A percentile compares a stretch with the other conserved stretches of the same genome.
These are phyloP conservation scores for Goniozus legneri DNA, from an alignment of 1,140 invertebrate species.

Conservation along the genomic window DNA sequence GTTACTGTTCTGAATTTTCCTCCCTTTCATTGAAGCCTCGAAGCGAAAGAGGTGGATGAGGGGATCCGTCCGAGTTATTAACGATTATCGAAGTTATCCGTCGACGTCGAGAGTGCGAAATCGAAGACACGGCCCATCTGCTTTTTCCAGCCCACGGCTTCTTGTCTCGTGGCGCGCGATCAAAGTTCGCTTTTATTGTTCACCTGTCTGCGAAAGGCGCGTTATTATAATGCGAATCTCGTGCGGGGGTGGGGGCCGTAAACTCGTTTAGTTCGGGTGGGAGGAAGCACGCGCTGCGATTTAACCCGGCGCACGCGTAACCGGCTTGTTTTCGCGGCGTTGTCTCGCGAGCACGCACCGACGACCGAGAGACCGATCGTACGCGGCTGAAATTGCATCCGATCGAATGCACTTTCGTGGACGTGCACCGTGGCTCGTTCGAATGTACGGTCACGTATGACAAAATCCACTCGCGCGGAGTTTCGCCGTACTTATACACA, in stretches of 20 bases:
- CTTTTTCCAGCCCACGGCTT: background rate
- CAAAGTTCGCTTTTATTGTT: too few species aligned
- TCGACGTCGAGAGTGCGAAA: too few species aligned
- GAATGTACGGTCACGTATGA: too few species aligned
- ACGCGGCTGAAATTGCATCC: constrained; percentile 1
- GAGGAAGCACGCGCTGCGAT: too few species aligned
- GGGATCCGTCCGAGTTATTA: constrained; percentile 31
- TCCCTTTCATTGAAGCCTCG: constrained; percentile 10
- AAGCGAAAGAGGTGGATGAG: background rate
- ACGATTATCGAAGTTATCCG: constrained; percentile 28
- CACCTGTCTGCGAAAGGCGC: too few species aligned
- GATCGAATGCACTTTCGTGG: constrained; percentile 1
- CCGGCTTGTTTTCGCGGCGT: constrained; percentile 4
- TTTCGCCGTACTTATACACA: too few species aligned
- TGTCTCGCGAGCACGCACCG: background rate
- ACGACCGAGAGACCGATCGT: background rate
- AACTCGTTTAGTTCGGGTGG: too few species aligned
- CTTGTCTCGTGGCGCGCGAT: constrained; percentile 14
- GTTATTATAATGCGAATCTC: constrained; percentile 16
- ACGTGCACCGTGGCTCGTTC: background rate
- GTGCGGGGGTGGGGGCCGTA: too few species aligned
- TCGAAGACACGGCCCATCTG: background rate
- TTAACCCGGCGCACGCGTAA: constrained; percentile 7
- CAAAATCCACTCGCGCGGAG: too few species aligned
- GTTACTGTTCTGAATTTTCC: constrained; percentile 6